phyloP scores from a whole-genome alignment of 2,888 invertebrate species.

The Lissonota sp. region DNA sequence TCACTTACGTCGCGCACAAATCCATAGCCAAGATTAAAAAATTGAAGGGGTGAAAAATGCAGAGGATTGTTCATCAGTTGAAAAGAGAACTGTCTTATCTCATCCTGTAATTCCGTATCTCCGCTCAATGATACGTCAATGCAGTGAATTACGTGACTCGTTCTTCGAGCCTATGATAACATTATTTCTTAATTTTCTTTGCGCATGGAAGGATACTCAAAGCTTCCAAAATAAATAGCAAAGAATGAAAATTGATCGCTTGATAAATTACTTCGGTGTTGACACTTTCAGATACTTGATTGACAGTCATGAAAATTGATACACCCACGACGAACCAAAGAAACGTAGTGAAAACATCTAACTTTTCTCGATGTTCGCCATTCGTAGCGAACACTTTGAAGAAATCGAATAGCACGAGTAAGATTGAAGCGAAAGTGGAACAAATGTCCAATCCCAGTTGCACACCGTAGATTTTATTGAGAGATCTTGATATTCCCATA shows the following conservation, averaged over 20 bases:
- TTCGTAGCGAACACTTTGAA: background rate
- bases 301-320: background rate
- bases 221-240: background rate
- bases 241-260: background rate
- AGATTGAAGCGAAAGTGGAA: constrained; percentile 17
- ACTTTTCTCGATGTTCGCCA: too few relatives aligned
- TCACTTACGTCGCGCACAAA: constrained; percentile 55
- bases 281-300: constrained; percentile 16
- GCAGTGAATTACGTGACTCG: constrained; percentile 46
- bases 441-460: constrained; percentile 44
- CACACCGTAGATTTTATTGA: constrained; percentile 22
- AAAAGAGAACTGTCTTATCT: constrained; percentile 58
- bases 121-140: constrained; percentile 3
- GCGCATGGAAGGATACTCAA: background rate
- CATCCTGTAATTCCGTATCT: constrained; percentile 31
- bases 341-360: too few relatives aligned
- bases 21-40: constrained; percentile 56
- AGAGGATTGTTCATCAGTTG: constrained; percentile 64
- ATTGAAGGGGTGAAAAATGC: constrained; percentile 55
- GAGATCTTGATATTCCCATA: constrained; percentile 13
- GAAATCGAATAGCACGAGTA: constrained; percentile 32
- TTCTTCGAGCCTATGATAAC: constrained; percentile 38
- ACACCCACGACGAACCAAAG: too few relatives aligned
- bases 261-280: constrained; percentile 39
- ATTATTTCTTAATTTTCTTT: background rate